Conservation (phyloP, 35 echinoderm and acorn worm species). For the Ophioderma brevispina region DNA sequence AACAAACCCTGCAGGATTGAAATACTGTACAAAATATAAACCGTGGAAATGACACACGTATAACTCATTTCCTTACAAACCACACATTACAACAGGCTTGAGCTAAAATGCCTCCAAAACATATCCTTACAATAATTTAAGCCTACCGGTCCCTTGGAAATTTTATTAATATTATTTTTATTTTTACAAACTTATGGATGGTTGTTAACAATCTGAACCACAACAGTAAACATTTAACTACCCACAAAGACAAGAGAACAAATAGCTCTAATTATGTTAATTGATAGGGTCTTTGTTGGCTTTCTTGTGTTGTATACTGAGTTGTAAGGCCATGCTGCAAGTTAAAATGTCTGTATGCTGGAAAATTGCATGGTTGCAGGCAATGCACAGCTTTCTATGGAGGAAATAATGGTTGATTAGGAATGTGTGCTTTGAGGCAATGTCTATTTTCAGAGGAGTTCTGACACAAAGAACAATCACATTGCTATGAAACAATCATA, state of each 20-base stretch:
- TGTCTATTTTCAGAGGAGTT: not conserved
- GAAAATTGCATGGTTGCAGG: not conserved
- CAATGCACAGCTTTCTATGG: not conserved
- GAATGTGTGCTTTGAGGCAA: not conserved
- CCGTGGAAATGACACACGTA: not conserved
- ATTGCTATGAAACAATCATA: not conserved
- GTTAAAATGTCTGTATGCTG: too few species aligned
- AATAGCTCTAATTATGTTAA: too few species aligned
- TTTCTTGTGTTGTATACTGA: too few species aligned
- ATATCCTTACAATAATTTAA: not conserved
- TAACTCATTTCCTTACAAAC: not conserved
- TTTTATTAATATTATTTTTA: too few species aligned
- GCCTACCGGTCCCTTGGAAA: too few species aligned
- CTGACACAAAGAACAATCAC: not conserved
- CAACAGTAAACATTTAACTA: too few species aligned
- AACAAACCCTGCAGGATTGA: too few species aligned
- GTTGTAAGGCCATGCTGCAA: too few species aligned
- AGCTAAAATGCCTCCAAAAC: not conserved
- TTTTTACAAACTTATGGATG: too few species aligned
- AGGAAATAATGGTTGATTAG: not conserved
- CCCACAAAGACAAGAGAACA: too few species aligned
- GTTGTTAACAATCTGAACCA: too few species aligned
- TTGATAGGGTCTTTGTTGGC: too few species aligned
- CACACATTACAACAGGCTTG: not conserved
- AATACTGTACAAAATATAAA: not conserved